Percentiles rank a stretch among this genome's conserved stretches.
These are phyloP conservation scores for Scolopax bukidnonensis DNA, from an alignment of 2,797 vertebrate species.

Conservation along the genomic window DNA sequence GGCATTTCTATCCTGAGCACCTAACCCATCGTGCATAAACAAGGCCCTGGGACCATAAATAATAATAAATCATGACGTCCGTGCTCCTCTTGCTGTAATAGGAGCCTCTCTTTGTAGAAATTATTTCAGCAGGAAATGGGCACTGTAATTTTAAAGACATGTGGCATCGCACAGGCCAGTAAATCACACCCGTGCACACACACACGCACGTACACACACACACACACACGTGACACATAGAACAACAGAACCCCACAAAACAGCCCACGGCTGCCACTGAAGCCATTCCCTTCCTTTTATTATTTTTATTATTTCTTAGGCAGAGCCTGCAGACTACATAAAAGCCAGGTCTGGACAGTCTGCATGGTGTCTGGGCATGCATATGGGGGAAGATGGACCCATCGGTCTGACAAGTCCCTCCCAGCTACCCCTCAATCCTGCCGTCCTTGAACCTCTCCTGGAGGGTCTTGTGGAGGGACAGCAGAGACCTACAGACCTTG, in stretches of 20 bases:
- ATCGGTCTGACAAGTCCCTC: too few relatives aligned
- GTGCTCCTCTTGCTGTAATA: conserved; percentile 81
- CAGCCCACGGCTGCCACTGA: background rate
- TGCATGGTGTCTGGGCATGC: rapidly evolving
- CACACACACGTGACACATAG: background rate
- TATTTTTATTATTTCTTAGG: background rate
- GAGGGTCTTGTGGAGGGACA: too few relatives aligned
- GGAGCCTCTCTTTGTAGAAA: conserved; percentile 88
- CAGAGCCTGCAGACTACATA: background rate
- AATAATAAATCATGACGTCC: conserved; percentile 92
- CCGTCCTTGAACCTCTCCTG: background rate
- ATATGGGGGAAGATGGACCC: rapidly evolving
- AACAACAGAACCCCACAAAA: conserved; percentile 23
- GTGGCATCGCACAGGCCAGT: conserved; percentile 70
- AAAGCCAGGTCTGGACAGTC: background rate
- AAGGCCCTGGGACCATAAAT: conserved; percentile 91
- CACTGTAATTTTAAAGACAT: conserved; percentile 83
- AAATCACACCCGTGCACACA: conserved; percentile 65
- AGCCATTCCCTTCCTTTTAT: background rate
- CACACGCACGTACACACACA: background rate
- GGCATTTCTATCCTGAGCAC: conserved; percentile 89
- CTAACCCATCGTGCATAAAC: conserved; percentile 88
- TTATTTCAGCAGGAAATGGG: conserved; percentile 88
- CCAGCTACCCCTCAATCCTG: rapidly evolving
- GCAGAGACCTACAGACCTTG: background rate